Conservation (phyloP, 2,797 vertebrate genomes). For the Rhinichthys osculus region DNA sequence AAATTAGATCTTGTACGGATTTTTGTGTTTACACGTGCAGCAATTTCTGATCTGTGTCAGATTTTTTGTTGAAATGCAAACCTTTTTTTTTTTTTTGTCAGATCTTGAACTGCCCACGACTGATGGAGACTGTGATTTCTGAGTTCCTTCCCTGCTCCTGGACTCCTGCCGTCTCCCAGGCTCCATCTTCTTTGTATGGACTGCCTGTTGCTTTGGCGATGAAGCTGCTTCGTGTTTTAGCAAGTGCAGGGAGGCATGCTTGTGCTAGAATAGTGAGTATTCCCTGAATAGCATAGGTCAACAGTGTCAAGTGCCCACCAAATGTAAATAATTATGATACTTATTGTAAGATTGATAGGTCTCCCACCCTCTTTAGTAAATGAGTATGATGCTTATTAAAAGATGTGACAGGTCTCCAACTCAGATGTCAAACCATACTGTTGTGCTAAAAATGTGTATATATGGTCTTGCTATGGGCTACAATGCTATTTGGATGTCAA, state of each 20-base stretch:
- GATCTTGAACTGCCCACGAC: conserved; percentile 91
- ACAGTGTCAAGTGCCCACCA: conserved; percentile 1
- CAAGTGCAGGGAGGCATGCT: conserved; percentile 86
- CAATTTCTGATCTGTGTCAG: background rate
- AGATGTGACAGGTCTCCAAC: background rate
- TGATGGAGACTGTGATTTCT: conserved; percentile 87
- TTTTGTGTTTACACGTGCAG: background rate
- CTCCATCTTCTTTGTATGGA: conserved; percentile 80
- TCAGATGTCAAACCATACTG: background rate
- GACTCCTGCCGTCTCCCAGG: conserved; percentile 70
- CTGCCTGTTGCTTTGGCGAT: conserved; percentile 85
- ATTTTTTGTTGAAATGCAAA: background rate
- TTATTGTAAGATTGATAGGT: background rate
- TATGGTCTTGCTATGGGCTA: background rate
- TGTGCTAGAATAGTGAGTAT: conserved; percentile 89
- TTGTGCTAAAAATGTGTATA: background rate
- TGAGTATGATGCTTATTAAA: background rate
- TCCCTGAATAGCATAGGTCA: conserved; percentile 1
- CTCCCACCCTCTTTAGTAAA: background rate
- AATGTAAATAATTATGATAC: conserved; percentile 6
- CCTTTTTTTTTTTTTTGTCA: conserved; percentile 59
- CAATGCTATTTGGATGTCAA: background rate
- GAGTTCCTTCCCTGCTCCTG: conserved; percentile 92
- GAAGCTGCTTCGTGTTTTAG: conserved; percentile 92
- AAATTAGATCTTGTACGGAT: too few relatives aligned